phyloP scores from a whole-genome alignment of 2,888 invertebrate species.

The Agriopis aurantiaria region DNA sequence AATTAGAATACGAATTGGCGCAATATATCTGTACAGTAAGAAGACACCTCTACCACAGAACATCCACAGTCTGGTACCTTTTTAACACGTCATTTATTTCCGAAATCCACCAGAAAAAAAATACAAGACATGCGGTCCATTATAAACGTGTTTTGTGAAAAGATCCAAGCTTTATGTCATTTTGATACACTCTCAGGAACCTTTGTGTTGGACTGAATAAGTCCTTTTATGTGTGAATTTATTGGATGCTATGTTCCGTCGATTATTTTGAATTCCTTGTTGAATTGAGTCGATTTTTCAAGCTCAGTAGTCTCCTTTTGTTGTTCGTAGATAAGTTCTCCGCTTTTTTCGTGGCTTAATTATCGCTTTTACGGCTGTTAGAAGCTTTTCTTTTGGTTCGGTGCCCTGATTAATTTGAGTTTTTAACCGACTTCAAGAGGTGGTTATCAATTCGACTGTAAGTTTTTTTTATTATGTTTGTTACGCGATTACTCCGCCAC shows the following conservation, averaged over 20 bases:
- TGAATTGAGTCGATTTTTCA: conserved; percentile 85
- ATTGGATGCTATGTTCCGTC: conserved; percentile 52
- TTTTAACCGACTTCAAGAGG: too few relatives aligned
- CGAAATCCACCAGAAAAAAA: conserved; percentile 66
- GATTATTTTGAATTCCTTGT: conserved; percentile 69
- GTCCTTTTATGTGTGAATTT: conserved; percentile 70
- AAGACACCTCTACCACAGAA: conserved; percentile 57
- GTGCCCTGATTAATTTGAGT: conserved; percentile 19
- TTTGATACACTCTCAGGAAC: conserved; percentile 83
- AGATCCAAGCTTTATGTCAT: conserved; percentile 83
- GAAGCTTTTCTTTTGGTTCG: conserved; percentile 3
- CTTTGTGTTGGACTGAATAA: conserved; percentile 76
- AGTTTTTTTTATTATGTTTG: too few relatives aligned
- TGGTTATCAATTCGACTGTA: too few relatives aligned
- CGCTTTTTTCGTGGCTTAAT: conserved; percentile 68
- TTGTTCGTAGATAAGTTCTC: conserved; percentile 72
- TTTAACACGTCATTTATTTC: conserved; percentile 85
- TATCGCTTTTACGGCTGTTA: conserved; percentile 60
- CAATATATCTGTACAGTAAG: conserved; percentile 69
- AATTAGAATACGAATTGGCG: conserved; percentile 66
- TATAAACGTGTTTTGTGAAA: conserved; percentile 77
- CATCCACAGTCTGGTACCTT: conserved; percentile 77
- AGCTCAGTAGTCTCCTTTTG: conserved; percentile 82
- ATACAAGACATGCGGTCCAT: conserved; percentile 74
- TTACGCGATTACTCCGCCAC: too few relatives aligned